Percentiles rank a stretch among this genome's conserved stretches.
Conservation (phyloP, 2,113 vertebrate genomes). For the Neogobius melanostomus region DNA sequence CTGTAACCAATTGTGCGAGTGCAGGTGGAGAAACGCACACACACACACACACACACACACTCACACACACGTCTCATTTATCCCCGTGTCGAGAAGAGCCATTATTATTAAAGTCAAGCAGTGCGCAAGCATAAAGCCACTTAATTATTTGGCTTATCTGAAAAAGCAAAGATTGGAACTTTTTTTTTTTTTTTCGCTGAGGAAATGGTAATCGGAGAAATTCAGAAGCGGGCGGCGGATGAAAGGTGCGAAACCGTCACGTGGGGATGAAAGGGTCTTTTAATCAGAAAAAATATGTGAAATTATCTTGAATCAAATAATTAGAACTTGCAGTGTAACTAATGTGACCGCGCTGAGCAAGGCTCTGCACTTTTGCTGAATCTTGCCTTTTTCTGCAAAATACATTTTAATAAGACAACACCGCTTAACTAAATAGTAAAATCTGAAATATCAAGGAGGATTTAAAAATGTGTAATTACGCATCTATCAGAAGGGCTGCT, state of each 20-base stretch:
- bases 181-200: slow-evolving; percentile 8
- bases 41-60: slow-evolving; percentile 26
- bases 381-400: not conserved
- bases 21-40: slow-evolving; percentile 64
- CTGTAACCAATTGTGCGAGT: slow-evolving; percentile 69
- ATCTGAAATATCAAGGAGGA: too few species aligned
- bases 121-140: slow-evolving; percentile 26
- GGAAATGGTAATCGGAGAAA: slow-evolving; percentile 14
- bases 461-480: not conserved
- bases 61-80: slow-evolving; percentile 24
- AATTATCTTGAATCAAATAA: slow-evolving; percentile 16
- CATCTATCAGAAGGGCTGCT: not conserved
- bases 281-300: slow-evolving; percentile 6
- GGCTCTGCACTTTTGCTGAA: slow-evolving; percentile 1
- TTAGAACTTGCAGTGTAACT: not conserved
- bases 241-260: slow-evolving; percentile 6
- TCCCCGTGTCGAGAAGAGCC: slow-evolving; percentile 25
- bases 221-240: slow-evolving; percentile 20
- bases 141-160: slow-evolving; percentile 38
- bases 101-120: slow-evolving; percentile 12
- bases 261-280: slow-evolving; percentile 12
- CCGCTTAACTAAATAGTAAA: too few species aligned
- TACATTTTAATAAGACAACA: too few species aligned
- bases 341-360: not conserved
- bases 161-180: slow-evolving; percentile 22